phyloP scores from a whole-genome alignment of 2,888 invertebrate species.

The Alviniconcha strummeri region DNA sequence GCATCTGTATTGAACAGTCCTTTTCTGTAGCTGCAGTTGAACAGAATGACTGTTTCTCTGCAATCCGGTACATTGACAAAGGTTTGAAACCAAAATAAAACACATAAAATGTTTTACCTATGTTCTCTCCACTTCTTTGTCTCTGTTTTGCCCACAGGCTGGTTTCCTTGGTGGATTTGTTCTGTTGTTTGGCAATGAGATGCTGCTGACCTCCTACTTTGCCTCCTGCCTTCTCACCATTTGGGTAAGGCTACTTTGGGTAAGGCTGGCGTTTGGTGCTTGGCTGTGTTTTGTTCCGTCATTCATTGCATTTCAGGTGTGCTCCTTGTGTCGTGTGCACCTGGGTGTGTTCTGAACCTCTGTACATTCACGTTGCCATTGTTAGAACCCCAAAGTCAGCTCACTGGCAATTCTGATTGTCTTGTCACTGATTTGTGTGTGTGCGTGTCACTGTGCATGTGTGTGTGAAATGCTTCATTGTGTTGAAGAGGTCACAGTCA shows the following conservation, averaged over 20 bases:
- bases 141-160: conserved; percentile 65
- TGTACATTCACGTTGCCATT: no score
- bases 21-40: no score
- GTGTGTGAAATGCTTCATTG: not conserved
- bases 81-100: no score
- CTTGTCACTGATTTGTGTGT: not conserved
- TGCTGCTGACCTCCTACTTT: conserved; percentile 77
- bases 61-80: no score
- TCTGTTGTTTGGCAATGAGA: conserved; percentile 78
- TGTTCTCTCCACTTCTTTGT: no score
- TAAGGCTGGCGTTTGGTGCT: not conserved
- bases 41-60: no score
- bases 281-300: not conserved
- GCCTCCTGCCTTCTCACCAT: conserved; percentile 73
- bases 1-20: no score
- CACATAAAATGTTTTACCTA: no score
- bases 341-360: no score
- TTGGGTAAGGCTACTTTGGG: conserved; percentile 58
- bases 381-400: no score
- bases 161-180: conserved; percentile 74
- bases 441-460: not conserved
- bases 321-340: no score
- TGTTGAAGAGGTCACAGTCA: no score
- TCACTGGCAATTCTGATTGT: not conserved
- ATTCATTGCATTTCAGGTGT: not conserved